Conservation (phyloP, 2,888 invertebrate species). For the Cremastobaeus sp. region DNA sequence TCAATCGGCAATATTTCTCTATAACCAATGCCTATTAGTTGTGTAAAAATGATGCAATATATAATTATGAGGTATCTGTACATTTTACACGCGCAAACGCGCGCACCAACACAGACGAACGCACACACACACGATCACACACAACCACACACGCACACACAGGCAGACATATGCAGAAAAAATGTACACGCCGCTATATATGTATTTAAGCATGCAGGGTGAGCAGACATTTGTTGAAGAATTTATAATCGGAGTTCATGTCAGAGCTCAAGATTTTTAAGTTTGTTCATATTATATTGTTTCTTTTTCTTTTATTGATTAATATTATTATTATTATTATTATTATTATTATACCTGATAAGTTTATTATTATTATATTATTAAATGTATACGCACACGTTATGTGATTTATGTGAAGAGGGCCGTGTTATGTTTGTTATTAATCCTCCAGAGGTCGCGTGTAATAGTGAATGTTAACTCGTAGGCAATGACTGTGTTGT, state of each 20-base stretch:
- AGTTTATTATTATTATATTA: slow-evolving; percentile 12
- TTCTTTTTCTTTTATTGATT: slow-evolving; percentile 15
- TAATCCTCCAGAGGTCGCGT: slow-evolving; percentile 49
- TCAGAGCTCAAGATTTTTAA: slow-evolving; percentile 66
- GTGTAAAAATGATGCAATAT: slow-evolving; percentile 62
- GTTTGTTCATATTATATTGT: slow-evolving; percentile 17
- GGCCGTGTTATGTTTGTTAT: slow-evolving; percentile 40
- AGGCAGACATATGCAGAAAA: slow-evolving; percentile 5
- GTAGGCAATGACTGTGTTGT: slow-evolving; percentile 15
- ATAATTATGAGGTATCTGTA: too few species aligned
- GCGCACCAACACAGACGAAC: too few species aligned
- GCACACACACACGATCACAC: slow-evolving; percentile 60
- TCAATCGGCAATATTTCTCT: slow-evolving; percentile 18
- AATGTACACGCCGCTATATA: slow-evolving; percentile 40
- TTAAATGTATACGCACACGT: slow-evolving; percentile 23
- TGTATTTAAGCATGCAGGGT: slow-evolving; percentile 69
- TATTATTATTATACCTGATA: slow-evolving; percentile 7
- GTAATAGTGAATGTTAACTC: slow-evolving; percentile 14
- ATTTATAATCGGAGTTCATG: slow-evolving; percentile 76
- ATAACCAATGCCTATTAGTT: slow-evolving; percentile 37
- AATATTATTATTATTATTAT: slow-evolving; percentile 9
- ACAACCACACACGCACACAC: slow-evolving; percentile 60
- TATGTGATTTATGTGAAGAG: slow-evolving; percentile 25
- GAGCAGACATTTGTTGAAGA: slow-evolving; percentile 74
- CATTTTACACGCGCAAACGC: too few species aligned